A percentile compares a stretch with the other conserved stretches of the same genome.
phyloP scores from a whole-genome alignment of 2,113 vertebrate genomes.

The Tapirus terrestris region DNA sequence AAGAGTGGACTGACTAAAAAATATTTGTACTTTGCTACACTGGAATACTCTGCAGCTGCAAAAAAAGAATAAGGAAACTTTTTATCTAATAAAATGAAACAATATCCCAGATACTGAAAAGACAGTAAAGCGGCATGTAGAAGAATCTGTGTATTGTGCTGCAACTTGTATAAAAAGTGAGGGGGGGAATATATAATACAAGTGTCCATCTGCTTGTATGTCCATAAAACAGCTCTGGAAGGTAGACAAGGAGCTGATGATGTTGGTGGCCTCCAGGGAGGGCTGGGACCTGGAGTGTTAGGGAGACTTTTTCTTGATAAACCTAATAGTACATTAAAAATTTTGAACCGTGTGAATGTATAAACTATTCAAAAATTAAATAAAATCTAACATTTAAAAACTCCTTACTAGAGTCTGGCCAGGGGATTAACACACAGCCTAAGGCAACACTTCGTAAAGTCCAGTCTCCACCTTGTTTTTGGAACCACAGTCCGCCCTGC shows the following conservation, averaged over 20 bases:
- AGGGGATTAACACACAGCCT: not conserved
- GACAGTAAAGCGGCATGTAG: not conserved
- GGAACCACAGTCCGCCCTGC: not conserved
- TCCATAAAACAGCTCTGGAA: not conserved
- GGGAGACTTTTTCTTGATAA: not conserved
- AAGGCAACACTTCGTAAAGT: not conserved
- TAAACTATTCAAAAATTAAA: slow-evolving; percentile 10
- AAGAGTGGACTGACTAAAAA: not conserved
- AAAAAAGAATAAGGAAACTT: not conserved
- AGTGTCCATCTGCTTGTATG: not conserved
- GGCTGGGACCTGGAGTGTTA: not conserved
- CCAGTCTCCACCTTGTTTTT: too few species aligned
- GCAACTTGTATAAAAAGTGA: not conserved
- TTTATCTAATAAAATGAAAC: not conserved
- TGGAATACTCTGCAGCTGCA: not conserved
- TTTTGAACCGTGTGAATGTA: not conserved
- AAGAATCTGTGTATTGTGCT: not conserved
- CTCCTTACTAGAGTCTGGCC: not conserved
- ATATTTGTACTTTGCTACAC: not conserved
- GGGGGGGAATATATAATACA: not conserved
- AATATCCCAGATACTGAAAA: not conserved
- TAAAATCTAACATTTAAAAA: not conserved
- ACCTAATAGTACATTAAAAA: not conserved
- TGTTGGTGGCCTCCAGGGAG: too few species aligned
- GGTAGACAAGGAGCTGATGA: not conserved